These are phyloP conservation scores for Bombyx mandarina DNA, from an alignment of 1,140 invertebrate species.

Conservation along the genomic window DNA sequence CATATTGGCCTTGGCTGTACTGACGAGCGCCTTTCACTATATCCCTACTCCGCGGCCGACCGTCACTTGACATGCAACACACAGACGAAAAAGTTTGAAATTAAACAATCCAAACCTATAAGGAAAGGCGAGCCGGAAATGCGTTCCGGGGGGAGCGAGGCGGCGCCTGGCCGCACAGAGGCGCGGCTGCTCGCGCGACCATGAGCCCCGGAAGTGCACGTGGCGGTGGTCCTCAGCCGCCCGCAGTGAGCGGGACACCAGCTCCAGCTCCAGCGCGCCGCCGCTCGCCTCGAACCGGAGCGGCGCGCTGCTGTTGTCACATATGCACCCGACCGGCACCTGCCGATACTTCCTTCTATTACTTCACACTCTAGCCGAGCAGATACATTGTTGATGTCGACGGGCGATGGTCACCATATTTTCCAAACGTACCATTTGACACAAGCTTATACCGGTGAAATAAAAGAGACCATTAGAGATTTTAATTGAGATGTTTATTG, in stretches of 20 bases:
- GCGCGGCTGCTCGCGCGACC: slow-evolving; percentile 61
- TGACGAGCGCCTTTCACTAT: too few relatives aligned
- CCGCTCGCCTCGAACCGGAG: slow-evolving; percentile 29
- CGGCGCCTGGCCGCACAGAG: slow-evolving; percentile 47
- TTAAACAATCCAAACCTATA: slow-evolving; percentile 49
- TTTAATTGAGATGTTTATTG: too few relatives aligned
- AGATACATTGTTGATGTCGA: neutral
- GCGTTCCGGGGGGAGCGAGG: slow-evolving; percentile 75
- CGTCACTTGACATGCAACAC: too few relatives aligned
- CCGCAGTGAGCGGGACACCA: slow-evolving; percentile 68
- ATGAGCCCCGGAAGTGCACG: slow-evolving; percentile 78
- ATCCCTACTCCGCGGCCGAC: too few relatives aligned
- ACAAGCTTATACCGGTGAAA: too few relatives aligned
- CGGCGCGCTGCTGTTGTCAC: slow-evolving; percentile 72
- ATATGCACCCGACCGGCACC: slow-evolving; percentile 77
- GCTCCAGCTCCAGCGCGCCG: slow-evolving; percentile 52
- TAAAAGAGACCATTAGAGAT: too few relatives aligned
- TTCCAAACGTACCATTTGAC: too few relatives aligned
- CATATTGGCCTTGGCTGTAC: too few relatives aligned
- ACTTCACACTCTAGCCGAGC: neutral
- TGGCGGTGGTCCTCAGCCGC: slow-evolving; percentile 79
- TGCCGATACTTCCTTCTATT: slow-evolving; percentile 22
- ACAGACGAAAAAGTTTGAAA: neutral
- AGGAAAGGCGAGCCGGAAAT: slow-evolving; percentile 72
- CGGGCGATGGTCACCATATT: too few relatives aligned